Evolutionary conservation across 2,113 vertebrate species (phyloP).

Genomic region (human (Homo sapiens)): GRCh38 chr15:95109501-95110000

Average conservation of each 20-base stretch:
- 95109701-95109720: not conserved
- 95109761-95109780: not conserved
- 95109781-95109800: not conserved
- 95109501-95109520: not conserved
- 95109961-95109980: too few species aligned
- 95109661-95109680: not conserved
- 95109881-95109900: too few species aligned
- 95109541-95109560: not conserved
- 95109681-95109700: too few species aligned
- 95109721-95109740: not conserved
- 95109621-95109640: not conserved
- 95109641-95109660: not conserved
- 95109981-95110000: too few species aligned
- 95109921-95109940: too few species aligned
- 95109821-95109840: too few species aligned
- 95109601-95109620: not conserved
- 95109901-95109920: too few species aligned
- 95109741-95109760: not conserved
- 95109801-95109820: fast-evolving
- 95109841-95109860: not conserved
- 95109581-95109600: not conserved
- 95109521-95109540: not conserved
- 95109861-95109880: not conserved
- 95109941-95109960: too few species aligned
- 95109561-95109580: not conserved